A percentile compares a stretch with the other conserved stretches of the same genome.
These are phyloP conservation scores for Pterophyllum scalare DNA, from an alignment of 2,113 vertebrate species.

Conservation along the genomic window DNA sequence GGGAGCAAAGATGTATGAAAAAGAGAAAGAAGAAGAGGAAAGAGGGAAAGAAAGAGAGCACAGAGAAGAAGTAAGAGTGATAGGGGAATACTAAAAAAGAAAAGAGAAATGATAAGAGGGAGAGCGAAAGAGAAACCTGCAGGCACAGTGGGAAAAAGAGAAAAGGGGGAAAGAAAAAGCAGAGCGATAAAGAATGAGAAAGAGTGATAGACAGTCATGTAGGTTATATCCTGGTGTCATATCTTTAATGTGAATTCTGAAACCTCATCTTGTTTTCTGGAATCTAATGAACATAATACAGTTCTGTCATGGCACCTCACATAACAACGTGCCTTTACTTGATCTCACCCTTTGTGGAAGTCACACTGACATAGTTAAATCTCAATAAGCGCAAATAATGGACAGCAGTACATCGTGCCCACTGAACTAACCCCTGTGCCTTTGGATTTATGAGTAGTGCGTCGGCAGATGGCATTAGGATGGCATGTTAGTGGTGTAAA, in stretches of 20 bases:
- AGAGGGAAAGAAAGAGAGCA: neutral
- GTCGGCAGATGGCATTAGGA: conserved; percentile 44
- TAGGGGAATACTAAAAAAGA: neutral
- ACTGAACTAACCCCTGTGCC: conserved; percentile 23
- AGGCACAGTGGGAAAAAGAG: neutral
- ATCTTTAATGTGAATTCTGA: conserved; percentile 57
- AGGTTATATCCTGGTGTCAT: conserved; percentile 49
- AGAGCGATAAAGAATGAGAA: conserved; percentile 34
- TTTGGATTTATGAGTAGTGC: conserved; percentile 53
- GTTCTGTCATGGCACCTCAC: conserved; percentile 17
- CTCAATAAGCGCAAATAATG: conserved; percentile 33
- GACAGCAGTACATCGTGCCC: conserved; percentile 28
- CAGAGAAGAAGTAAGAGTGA: neutral
- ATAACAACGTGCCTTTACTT: conserved; percentile 35
- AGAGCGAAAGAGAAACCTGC: conserved; percentile 11
- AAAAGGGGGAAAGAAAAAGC: conserved; percentile 7
- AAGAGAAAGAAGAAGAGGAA: conserved; percentile 27
- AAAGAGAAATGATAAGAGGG: neutral
- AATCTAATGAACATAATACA: conserved; percentile 60
- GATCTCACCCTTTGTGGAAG: conserved; percentile 51
- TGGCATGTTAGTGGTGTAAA: conserved; percentile 52
- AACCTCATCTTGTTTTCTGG: conserved; percentile 56
- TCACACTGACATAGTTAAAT: conserved; percentile 59
- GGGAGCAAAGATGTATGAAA: conserved; percentile 40
- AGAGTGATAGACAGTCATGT: conserved; percentile 36